Evolutionary conservation across 2,888 invertebrate species (phyloP), one percentile per base, ranked within the genome.

Genomic region (Dysmachus trigonus): DNA sequence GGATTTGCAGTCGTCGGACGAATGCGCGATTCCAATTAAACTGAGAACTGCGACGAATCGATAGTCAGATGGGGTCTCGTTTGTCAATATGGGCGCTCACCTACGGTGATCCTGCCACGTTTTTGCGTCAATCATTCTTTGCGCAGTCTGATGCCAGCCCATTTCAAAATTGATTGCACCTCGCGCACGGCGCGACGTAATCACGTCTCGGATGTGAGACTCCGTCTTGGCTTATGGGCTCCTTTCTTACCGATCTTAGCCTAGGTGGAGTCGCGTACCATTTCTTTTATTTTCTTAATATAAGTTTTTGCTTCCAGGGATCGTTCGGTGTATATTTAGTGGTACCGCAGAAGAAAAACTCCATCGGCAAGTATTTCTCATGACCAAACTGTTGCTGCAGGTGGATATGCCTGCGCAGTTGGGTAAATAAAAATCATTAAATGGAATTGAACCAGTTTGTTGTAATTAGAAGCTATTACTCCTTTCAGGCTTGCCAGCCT

Each of bases 71-170:
- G 33, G 35, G n/a, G 13, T 22, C 73, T 73, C 30, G 73, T 73
- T 73, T 73, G 73, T 73, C 73, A 73, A 73, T 73, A 73, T 73
- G 18, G 73, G 73, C 15, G 33, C 31, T 73, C 33, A 15, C 73
- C 35, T 35, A n/a, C 10, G 73, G 73, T 73, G 35, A 31, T 73
- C 73, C 35, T 73, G 73, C 73, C 73, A 73, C 73, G 73, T 73
- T 73, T 73, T 73, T 73, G 73, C 33, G 35, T 73, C 73, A 73
- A 73, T 73, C 73, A 73, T 73, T n/a, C 73, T 73, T 73, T 62
- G 62, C 62, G 27, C 62, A 22, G 22, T 62, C 62, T 62, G 62
- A 62, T 62, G 62, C 10, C 22, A 62, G 27, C 22, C 62, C 18
- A 62, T 62, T 62, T 62, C 22, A 62, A 62, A 62, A 62, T 62